Base-by-base conservation (phyloP, 2,113 vertebrate species). In the Grus americana region DNA sequence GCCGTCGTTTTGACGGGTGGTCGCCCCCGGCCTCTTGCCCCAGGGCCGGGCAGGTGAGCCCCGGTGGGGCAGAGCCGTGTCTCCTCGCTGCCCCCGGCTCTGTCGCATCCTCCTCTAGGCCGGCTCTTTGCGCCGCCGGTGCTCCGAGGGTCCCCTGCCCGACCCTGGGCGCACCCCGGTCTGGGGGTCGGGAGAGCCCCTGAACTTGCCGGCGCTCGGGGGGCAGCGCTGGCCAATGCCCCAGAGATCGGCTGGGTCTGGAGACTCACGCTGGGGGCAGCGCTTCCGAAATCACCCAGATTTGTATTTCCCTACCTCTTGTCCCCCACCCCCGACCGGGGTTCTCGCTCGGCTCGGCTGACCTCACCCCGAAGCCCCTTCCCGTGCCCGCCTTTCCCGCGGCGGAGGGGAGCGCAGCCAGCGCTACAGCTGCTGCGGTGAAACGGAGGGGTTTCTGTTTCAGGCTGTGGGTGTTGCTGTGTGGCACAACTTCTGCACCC, bases 271-370 rank as follows among this genome's bases (percentile, higher is more conserved):
- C 49, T 3, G 57, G 36, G 21, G 12, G 8, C 14, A 1, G 17
- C 54, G 23, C 54, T 74, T 30, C 22, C 19, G 14, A 2, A 14
- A 7, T 0, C 16, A 13, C 5, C 17, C 54, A 0, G 14, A 6
- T 9, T 6, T 38, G 23, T 36, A 4, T 73, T 47, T 52, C 15
- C 44, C 73, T 59, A 8, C 16, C 13, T 52, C 38, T 26, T 3
- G n/a, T 12, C 18, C 15, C 23, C 11, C 2, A 23, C 27, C 23
- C 27, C 9, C 12, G 17, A 1, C 30, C 42, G 30, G 29, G 12
- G 18, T 3, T 7, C 26, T 7, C 38, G 46, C 75, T 8, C 6
- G 54, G 36, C 32, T 24, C 7, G 29, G n/a, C 16, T 4, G 54
- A 3, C 47, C n/a, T 15, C 15, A 1, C 44, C 36, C 13, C 55